phyloP scores from a whole-genome alignment of 1,140 invertebrate species.

The Catajapyx aquilonaris region DNA sequence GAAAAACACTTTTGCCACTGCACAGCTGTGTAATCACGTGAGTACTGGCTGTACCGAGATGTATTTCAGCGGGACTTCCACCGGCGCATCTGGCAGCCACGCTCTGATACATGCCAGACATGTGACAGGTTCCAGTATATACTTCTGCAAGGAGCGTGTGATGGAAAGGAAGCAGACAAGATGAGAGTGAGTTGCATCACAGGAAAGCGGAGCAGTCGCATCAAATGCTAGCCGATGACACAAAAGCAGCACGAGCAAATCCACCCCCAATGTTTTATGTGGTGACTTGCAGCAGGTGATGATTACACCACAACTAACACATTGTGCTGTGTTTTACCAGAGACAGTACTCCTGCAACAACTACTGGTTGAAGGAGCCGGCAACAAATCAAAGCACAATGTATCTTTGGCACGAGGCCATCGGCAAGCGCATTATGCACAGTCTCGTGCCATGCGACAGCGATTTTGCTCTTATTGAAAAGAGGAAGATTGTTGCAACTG shows the following conservation, averaged over 20 bases:
- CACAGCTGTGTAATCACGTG: too few species aligned
- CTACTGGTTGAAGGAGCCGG: conserved; percentile 1
- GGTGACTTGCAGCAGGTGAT: not conserved
- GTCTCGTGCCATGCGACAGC: conserved; percentile 10
- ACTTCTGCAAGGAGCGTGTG: not conserved
- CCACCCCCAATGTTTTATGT: not conserved
- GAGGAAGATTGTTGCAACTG: conserved; percentile 6
- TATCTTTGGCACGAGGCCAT: conserved; percentile 11
- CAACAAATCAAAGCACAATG: not conserved
- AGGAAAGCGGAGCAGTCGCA: not conserved
- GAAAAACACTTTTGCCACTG: too few species aligned
- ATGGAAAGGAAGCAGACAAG: not conserved
- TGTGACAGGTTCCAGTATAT: not conserved
- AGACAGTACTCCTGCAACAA: conserved; percentile 5
- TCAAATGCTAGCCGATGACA: not conserved
- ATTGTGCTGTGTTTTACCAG: not conserved
- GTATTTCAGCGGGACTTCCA: not conserved
- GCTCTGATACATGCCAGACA: not conserved
- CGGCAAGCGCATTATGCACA: conserved; percentile 9
- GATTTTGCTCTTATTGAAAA: conserved; percentile 11
- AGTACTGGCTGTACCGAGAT: not conserved
- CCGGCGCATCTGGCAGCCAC: not conserved
- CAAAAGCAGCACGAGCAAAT: not conserved
- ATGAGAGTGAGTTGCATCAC: not conserved
- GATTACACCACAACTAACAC: not conserved